Base-by-base conservation (phyloP, 2,888 invertebrate genomes). In the Theristus sp. region DNA sequence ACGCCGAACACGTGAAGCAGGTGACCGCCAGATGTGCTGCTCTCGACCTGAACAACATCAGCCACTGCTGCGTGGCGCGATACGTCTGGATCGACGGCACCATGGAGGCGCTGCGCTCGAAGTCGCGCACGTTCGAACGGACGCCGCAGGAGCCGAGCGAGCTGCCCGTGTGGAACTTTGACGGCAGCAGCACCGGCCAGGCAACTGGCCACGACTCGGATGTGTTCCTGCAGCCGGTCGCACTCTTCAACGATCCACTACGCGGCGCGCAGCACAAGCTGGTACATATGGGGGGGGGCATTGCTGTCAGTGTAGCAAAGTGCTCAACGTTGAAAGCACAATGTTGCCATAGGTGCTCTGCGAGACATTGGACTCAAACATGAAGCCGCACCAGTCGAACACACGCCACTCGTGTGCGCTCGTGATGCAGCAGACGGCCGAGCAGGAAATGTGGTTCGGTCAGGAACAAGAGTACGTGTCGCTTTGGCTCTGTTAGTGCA, bases 81-180 rank as follows among this genome's bases (percentile, higher is more conserved):
- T 91, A 91, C 75, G 81, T 90, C 59, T 91, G 90, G 90, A 87
- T 91, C 68, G 91, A 91, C 73, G 91, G 90, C 26, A 84, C 86
- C 20, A 89, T 87, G n/a, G 88, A 89, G 74, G 82, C 84, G 70
- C 71, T 89, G 60, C 80, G 90, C 62, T 84, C 85, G 76, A 91
- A 91, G 75, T 87, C 89, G 64, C 82, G 87, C 65, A 90, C 90
- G 0, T 74, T 90, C 24, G 69, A 71, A 59, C 65, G 61, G 49
- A 68, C 66, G 56, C 73, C 74, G 17, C 6, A 6, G 17, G 38
- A 6, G 38, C 10, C 17, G 38, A 38, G 17, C 17, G 76, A 75
- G 29, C 70, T 71, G 47, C 75, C 75, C 1, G 65, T 73, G 6
- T 76, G 76, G 76, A 76, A 76, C 65, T 75, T 72, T 65, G 75